Evolutionary conservation across 1,140 invertebrate genomes (phyloP), one percentile per base, ranked within the genome.

Genomic region (Drosophila eugracilis): DNA sequence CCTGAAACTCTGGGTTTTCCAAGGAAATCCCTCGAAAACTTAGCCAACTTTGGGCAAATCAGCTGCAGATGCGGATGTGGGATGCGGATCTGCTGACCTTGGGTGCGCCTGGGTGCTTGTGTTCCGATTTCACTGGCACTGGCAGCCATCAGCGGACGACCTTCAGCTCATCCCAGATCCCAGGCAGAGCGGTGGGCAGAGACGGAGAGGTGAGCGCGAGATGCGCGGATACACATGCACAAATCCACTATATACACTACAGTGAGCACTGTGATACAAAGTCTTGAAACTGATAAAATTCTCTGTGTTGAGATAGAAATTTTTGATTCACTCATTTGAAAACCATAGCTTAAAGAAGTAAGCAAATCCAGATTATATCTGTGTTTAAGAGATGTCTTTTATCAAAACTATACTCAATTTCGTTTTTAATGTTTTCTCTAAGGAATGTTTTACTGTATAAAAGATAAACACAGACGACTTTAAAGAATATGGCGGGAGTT

Each of bases 81-180:
- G 24, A 41, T 57, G 41, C 17, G 59, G 52, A 58, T 62, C 17
- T 62, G 53, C 36, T 22, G 55, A 65, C 60, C 57, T 65, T 65
- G 44, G 44, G 42, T 44, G 42, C 42, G 42, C 42, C 42, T 44
- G 42, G 21, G 24, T 47, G 44, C 24, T 47, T 47, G 44, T 47
- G 60, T 47, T 36, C 5, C 55, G 60, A 37, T 60, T 60, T 30
- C 60, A 57, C 60, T 47, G 59, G 57, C 57, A 59, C 48, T 55
- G 28, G 28, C 59, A 26, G 24, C 41, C 53, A 57, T 58, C 58
- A 26, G 24, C 60, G 60, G 57, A 62, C 60, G 60, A 65, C 60
- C 60, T 65, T 65, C 60, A 65, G 41, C 24, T 62, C 48, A 65
- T 65, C 60, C 60, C 55, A 65, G 57, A 62, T 65, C 60, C 60